These are phyloP conservation scores for Microplitis demolitor DNA, from an alignment of 1,140 invertebrate species.

Conservation along the genomic window DNA sequence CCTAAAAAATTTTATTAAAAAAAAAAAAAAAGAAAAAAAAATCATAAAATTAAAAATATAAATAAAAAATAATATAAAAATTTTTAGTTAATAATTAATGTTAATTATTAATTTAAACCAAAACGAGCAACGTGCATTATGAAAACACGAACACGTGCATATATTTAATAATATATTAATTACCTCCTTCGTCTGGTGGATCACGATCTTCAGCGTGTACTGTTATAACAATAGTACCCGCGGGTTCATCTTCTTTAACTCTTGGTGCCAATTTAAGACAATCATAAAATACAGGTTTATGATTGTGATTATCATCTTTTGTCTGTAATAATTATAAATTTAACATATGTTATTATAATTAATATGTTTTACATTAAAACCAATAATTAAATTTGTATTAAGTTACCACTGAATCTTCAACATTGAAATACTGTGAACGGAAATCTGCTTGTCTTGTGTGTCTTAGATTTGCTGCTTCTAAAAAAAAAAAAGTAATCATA, in stretches of 20 bases:
- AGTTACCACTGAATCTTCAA: slow-evolving; percentile 51
- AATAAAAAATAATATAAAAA: no score
- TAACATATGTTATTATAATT: no score
- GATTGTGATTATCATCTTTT: slow-evolving; percentile 63
- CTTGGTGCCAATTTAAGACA: slow-evolving; percentile 72
- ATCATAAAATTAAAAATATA: neutral
- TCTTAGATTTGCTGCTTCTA: slow-evolving; percentile 48
- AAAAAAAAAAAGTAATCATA: slow-evolving; percentile 37
- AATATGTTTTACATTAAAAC: no score
- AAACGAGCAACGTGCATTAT: no score
- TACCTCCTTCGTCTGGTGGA: slow-evolving; percentile 74
- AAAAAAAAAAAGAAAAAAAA: slow-evolving; percentile 8
- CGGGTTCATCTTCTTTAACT: slow-evolving; percentile 70
- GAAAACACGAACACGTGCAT: no score
- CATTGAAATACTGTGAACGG: slow-evolving; percentile 36
- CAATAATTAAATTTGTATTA: slow-evolving; percentile 23
- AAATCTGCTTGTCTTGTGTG: slow-evolving; percentile 51
- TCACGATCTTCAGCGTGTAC: slow-evolving; percentile 68
- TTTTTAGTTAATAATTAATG: no score
- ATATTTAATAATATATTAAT: no score
- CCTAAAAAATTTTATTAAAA: slow-evolving; percentile 35
- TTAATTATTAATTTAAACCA: no score
- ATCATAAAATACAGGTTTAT: slow-evolving; percentile 77
- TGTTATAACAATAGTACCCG: slow-evolving; percentile 68
- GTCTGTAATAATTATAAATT: no score